These are phyloP conservation scores for Azemiops feae DNA, from an alignment of 2,113 vertebrate species.

Conservation along the genomic window DNA sequence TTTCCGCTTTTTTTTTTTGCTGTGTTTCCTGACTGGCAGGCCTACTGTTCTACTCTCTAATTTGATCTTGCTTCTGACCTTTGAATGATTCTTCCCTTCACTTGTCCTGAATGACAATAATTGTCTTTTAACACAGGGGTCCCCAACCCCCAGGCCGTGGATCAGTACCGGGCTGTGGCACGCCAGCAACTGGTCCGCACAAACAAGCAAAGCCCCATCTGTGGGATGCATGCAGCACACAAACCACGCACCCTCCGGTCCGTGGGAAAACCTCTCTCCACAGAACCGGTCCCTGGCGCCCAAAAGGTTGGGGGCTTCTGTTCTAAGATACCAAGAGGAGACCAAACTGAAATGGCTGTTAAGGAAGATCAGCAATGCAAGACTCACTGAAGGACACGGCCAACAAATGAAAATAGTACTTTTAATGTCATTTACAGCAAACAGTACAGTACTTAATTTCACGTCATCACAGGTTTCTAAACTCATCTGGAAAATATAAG, in stretches of 20 bases:
- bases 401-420: slow-evolving; percentile 80
- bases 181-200: no score
- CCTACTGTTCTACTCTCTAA: background rate
- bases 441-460: slow-evolving; percentile 71
- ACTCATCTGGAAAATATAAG: slow-evolving; percentile 77
- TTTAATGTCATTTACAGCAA: slow-evolving; percentile 79
- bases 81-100: background rate
- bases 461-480: slow-evolving; percentile 74
- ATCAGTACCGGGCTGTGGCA: no score
- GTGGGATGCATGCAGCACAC: no score
- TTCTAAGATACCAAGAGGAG: background rate
- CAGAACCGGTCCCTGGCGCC: no score
- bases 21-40: background rate
- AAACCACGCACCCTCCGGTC: no score
- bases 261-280: no score
- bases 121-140: background rate
- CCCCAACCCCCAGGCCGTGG: no score
- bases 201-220: no score
- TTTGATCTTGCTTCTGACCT: background rate
- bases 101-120: background rate
- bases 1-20: no score
- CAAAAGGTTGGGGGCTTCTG: no score
- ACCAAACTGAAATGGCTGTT: background rate
- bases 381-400: slow-evolving; percentile 58
- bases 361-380: slow-evolving; percentile 7